A percentile compares a stretch with the other conserved stretches of the same genome.
phyloP scores from a whole-genome alignment of 2,888 invertebrate genomes.

The Cheiracanthium punctorium region DNA sequence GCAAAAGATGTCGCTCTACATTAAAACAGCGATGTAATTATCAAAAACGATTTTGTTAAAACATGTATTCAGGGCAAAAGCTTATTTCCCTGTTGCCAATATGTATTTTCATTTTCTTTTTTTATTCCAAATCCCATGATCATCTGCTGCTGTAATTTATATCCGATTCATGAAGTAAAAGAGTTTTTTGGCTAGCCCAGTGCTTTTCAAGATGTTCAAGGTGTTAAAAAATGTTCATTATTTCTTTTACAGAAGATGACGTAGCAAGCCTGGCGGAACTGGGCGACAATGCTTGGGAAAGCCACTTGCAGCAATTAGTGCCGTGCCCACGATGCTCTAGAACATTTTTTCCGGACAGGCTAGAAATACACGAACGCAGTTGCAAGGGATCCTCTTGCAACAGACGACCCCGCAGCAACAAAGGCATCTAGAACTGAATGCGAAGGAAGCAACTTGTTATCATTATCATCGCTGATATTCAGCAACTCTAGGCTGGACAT shows the following conservation, averaged over 20 bases:
- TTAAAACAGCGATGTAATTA: no score
- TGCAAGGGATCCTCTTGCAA: slow-evolving; percentile 75
- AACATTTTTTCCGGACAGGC: slow-evolving; percentile 83
- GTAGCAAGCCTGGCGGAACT: slow-evolving; percentile 74
- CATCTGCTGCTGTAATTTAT: no score
- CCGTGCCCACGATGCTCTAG: slow-evolving; percentile 83
- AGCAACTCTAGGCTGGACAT: slow-evolving; percentile 21
- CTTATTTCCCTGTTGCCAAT: no score
- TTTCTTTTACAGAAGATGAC: slow-evolving; percentile 72
- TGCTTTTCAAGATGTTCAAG: no score
- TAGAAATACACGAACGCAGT: slow-evolving; percentile 81
- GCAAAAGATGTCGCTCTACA: no score
- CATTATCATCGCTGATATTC: slow-evolving; percentile 34
- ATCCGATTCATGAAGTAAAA: no score
- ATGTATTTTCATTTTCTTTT: no score
- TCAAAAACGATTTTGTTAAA: no score
- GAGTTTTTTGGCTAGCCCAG: no score
- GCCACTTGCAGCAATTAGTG: slow-evolving; percentile 79
- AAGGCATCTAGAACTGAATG: slow-evolving; percentile 17
- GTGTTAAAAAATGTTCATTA: no score
- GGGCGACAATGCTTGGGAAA: slow-evolving; percentile 80
- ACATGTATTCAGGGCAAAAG: no score
- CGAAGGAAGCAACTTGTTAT: not conserved
- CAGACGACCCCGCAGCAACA: slow-evolving; percentile 50
- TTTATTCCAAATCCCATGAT: no score